A percentile compares a stretch with the other conserved stretches of the same genome.
These are phyloP conservation scores for Lineus longissimus DNA, from an alignment of 1,140 invertebrate genomes.

Conservation along the genomic window DNA sequence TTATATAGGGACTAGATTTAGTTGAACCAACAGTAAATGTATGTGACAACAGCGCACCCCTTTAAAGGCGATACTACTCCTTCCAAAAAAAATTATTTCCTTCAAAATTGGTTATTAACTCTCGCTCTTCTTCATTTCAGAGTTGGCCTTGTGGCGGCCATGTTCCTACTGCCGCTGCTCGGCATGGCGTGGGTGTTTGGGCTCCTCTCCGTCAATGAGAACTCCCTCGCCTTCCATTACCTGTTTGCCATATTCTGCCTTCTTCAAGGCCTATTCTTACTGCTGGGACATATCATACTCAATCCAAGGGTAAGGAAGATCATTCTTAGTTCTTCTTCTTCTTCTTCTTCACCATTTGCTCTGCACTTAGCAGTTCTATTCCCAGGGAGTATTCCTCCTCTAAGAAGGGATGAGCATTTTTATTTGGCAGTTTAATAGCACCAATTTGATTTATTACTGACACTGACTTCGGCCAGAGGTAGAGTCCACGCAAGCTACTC, in stretches of 20 bases:
- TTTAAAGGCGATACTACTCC: no score
- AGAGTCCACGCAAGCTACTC: no score
- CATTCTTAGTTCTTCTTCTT: not conserved
- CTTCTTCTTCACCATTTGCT: no score
- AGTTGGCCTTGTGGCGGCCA: conserved; percentile 74
- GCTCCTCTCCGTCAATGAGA: conserved; percentile 74
- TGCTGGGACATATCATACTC: conserved; percentile 53
- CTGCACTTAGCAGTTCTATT: no score
- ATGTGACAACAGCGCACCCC: no score
- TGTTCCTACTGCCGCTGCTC: conserved; percentile 71
- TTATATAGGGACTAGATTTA: no score
- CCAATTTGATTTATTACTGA: not conserved
- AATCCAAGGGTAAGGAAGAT: not conserved
- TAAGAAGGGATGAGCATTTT: no score
- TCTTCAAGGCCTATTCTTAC: conserved; percentile 70
- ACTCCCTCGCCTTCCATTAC: conserved; percentile 67
- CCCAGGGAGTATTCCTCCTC: no score
- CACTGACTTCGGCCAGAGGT: not conserved
- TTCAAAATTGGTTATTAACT: no score
- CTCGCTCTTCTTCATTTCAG: conserved; percentile 60
- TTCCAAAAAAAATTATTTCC: no score
- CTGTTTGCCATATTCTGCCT: conserved; percentile 68
- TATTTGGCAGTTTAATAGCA: not conserved
- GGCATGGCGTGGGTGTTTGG: conserved; percentile 77
- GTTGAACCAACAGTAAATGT: no score